A percentile compares a stretch with the other conserved stretches of the same genome.
phyloP scores from a whole-genome alignment of 2,888 invertebrate species.

The Alsophila aescularia region DNA sequence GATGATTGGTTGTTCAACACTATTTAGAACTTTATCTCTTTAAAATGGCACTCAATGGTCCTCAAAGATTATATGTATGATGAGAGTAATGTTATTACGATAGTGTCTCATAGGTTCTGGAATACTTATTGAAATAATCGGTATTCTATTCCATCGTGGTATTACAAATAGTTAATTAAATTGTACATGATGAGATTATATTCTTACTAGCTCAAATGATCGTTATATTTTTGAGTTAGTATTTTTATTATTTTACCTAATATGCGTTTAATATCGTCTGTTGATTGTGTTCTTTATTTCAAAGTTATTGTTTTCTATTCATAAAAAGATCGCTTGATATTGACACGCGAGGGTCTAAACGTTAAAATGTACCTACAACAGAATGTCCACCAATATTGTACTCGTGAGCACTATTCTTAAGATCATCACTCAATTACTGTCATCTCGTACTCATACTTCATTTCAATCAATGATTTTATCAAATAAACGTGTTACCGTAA shows the following conservation, averaged over 20 bases:
- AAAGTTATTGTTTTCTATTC: too few species aligned
- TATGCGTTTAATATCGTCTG: too few species aligned
- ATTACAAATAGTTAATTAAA: neutral
- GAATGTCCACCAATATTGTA: too few species aligned
- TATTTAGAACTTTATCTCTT: neutral
- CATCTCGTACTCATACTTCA: neutral
- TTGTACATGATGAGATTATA: neutral
- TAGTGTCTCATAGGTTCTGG: neutral
- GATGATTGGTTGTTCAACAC: conserved; percentile 1
- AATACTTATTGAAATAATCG: neutral
- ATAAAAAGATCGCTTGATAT: too few species aligned
- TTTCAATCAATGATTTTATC: conserved; percentile 5
- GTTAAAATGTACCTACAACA: too few species aligned
- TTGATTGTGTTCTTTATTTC: too few species aligned
- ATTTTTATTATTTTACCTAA: neutral
- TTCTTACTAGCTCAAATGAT: neutral
- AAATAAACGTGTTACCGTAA: conserved; percentile 26
- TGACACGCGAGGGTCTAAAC: too few species aligned
- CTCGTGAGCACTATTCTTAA: too few species aligned
- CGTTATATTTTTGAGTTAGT: neutral
- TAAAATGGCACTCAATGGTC: neutral
- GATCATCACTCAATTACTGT: neutral
- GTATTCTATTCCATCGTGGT: neutral
- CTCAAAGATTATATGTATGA: neutral
- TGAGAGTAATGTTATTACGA: neutral